Conservation (phyloP, 2,797 vertebrate genomes). For the Ara ararauna region DNA sequence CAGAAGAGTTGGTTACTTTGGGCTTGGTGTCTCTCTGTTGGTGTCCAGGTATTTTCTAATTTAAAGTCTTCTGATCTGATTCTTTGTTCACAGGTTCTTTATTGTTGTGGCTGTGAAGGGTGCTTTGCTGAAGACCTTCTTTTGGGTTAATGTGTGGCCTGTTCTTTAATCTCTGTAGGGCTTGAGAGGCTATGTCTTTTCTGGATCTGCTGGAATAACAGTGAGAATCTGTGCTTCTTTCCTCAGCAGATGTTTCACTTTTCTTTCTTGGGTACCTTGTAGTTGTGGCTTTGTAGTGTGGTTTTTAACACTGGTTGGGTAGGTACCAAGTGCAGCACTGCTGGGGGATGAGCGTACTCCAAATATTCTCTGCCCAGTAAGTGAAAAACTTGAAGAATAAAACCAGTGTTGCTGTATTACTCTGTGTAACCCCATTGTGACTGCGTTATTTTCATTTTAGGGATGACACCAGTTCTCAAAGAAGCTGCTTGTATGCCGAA, state of each 20-base stretch:
- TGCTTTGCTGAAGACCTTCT: not conserved
- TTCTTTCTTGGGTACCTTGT: not conserved
- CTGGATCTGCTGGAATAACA: not conserved
- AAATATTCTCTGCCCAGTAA: not conserved
- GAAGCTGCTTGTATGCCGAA: not conserved
- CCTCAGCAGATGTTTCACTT: not conserved
- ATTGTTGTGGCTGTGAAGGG: fast-evolving
- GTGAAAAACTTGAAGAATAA: not conserved
- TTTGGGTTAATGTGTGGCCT: fast-evolving
- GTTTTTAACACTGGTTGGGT: not conserved
- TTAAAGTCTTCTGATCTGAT: fast-evolving
- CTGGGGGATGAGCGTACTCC: not conserved
- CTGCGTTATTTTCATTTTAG: not conserved
- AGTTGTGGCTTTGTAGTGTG: not conserved
- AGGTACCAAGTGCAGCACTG: not conserved
- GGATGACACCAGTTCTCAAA: not conserved
- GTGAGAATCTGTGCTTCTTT: not conserved
- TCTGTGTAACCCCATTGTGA: fast-evolving
- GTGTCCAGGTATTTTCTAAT: not conserved
- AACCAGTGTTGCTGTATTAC: not conserved
- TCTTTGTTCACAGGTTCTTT: fast-evolving
- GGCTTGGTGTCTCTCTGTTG: fast-evolving
- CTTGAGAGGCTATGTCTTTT: not conserved
- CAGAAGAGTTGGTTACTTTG: fast-evolving
- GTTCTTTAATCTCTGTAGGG: not conserved